Conservation (phyloP, 2,888 invertebrate genomes). For the Lasioglossum marginatum region DNA sequence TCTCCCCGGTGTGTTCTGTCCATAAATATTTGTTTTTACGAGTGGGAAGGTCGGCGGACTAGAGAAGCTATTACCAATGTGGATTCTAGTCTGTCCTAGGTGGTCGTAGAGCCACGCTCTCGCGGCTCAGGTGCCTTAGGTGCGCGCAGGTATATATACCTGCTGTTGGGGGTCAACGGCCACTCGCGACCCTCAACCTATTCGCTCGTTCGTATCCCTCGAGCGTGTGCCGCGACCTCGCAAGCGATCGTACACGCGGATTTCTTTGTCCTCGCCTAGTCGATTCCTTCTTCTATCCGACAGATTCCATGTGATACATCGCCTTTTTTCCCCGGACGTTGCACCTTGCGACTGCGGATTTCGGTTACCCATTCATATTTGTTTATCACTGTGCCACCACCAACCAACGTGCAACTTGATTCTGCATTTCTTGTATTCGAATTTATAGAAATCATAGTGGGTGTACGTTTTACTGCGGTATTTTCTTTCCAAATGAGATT, state of each 20-base stretch:
- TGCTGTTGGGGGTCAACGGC: constrained; percentile 80
- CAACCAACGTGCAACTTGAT: background rate
- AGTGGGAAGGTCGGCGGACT: constrained; percentile 61
- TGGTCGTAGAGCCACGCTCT: constrained; percentile 45
- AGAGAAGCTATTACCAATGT: constrained; percentile 70
- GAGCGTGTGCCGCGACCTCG: constrained; percentile 68
- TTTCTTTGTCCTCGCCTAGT: constrained; percentile 47
- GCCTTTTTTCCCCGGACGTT: background rate
- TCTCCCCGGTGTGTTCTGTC: constrained; percentile 27
- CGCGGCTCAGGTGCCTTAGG: constrained; percentile 38
- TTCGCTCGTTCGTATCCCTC: constrained; percentile 74
- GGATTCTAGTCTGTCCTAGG: constrained; percentile 68
- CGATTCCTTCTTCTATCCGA: background rate
- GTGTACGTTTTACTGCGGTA: too few relatives aligned
- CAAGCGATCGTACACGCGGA: constrained; percentile 51
- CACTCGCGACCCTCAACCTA: constrained; percentile 83
- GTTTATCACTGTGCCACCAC: background rate
- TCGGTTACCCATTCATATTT: background rate
- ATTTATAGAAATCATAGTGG: background rate
- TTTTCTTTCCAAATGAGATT: too few relatives aligned
- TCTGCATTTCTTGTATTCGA: background rate
- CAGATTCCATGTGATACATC: background rate
- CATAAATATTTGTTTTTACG: constrained; percentile 70
- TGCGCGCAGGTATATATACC: constrained; percentile 61
- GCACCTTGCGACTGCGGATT: background rate